Evolutionary conservation across 2,797 vertebrate genomes (phyloP).

Genomic region (Natrix natrix): DNA sequence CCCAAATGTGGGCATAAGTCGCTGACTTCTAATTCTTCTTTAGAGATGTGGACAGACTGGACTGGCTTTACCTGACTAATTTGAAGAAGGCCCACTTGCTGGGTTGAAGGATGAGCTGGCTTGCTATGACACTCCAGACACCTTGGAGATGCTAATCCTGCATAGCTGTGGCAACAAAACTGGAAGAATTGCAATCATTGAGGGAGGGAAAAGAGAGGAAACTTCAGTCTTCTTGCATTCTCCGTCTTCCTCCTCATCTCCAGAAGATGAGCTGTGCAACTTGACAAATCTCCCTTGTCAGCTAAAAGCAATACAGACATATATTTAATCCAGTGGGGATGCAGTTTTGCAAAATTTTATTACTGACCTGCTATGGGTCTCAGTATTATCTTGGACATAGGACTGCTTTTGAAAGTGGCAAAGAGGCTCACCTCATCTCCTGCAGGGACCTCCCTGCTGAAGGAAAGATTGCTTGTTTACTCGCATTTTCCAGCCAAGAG

Average conservation of each 20-base stretch:
- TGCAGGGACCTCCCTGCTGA: not conserved
- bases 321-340: not conserved
- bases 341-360: not conserved
- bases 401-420: not conserved
- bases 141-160: not conserved
- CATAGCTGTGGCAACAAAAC: not conserved
- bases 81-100: not conserved
- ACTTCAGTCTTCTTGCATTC: not conserved
- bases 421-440: not conserved
- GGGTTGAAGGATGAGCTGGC: not conserved
- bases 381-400: not conserved
- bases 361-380: not conserved
- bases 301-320: not conserved
- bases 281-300: not conserved
- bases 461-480: not conserved
- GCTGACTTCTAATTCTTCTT: not conserved
- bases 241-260: not conserved
- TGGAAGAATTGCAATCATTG: not conserved
- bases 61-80: not conserved
- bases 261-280: not conserved
- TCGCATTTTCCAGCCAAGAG: not conserved
- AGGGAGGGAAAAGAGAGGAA: not conserved
- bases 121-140: not conserved
- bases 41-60: not conserved
- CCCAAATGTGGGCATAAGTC: not conserved